Evolutionary conservation across 2,888 invertebrate species (phyloP).

Genomic region (Heliconius ethilla): DNA sequence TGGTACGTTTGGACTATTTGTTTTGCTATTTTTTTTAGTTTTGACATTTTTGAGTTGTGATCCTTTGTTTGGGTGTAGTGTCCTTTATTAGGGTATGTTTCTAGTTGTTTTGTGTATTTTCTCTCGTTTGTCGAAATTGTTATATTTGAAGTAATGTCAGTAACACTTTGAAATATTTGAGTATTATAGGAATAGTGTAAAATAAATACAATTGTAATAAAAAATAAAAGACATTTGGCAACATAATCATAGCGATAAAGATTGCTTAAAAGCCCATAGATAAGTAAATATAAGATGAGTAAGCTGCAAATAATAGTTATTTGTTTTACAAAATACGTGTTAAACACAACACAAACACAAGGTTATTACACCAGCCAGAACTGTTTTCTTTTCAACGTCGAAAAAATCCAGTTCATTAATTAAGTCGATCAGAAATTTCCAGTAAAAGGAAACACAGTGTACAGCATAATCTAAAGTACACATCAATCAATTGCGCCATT

Average conservation of each 20-base stretch:
- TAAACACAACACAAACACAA: background rate
- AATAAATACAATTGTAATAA: too few species aligned
- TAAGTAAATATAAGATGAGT: background rate
- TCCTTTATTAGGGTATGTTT: background rate
- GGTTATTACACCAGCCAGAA: background rate
- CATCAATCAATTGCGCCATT: conserved; percentile 18
- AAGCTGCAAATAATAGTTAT: background rate
- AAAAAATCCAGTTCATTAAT: background rate
- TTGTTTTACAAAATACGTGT: background rate
- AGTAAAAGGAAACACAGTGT: background rate
- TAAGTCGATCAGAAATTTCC: conserved; percentile 5
- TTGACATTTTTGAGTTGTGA: background rate
- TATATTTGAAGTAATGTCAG: too few species aligned
- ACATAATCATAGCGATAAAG: too few species aligned
- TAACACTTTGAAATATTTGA: too few species aligned
- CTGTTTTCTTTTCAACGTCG: background rate
- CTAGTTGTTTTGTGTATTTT: background rate
- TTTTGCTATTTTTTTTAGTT: background rate
- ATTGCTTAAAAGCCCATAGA: too few species aligned
- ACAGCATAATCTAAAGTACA: conserved; percentile 14
- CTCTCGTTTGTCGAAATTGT: too few species aligned
- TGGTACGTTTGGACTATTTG: background rate
- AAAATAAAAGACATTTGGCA: too few species aligned
- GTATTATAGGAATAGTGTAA: too few species aligned
- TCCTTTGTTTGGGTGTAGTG: background rate